These are phyloP conservation scores for Pelecanoides urinatrix DNA, from an alignment of 2,113 vertebrate genomes.

Conservation along the genomic window DNA sequence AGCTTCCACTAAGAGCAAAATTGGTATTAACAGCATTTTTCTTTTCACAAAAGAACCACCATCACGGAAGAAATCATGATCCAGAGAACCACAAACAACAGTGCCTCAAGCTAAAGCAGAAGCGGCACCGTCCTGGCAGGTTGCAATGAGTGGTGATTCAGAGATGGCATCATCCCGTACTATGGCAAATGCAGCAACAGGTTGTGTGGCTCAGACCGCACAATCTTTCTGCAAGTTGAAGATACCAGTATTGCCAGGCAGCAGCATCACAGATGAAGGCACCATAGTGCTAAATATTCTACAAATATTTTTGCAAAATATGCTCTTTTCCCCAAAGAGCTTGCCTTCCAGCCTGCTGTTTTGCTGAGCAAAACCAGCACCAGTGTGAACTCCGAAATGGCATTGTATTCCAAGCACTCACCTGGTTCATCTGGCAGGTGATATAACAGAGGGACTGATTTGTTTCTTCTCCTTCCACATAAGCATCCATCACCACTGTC, in stretches of 20 bases:
- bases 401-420: slow-evolving; percentile 18
- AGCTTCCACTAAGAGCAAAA: not conserved
- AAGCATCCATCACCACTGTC: slow-evolving; percentile 87
- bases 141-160: not conserved
- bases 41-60: not conserved
- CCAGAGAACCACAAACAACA: not conserved
- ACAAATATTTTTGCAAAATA: not conserved
- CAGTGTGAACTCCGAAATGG: not conserved
- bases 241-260: not conserved
- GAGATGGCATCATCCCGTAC: not conserved
- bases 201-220: not conserved
- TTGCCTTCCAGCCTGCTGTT: not conserved
- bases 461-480: slow-evolving; percentile 79
- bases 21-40: not conserved
- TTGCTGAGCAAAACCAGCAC: not conserved
- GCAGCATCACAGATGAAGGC: not conserved
- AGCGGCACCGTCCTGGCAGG: not conserved
- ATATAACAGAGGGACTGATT: slow-evolving; percentile 83
- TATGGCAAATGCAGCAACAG: not conserved
- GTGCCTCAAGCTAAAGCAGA: not conserved
- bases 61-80: not conserved
- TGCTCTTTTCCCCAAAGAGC: not conserved
- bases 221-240: not conserved
- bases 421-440: slow-evolving; percentile 88
- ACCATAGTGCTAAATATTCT: not conserved